Percentiles rank a stretch among this genome's conserved stretches.
phyloP scores from a whole-genome alignment of 2,888 invertebrate species.

The Euclidia mi region DNA sequence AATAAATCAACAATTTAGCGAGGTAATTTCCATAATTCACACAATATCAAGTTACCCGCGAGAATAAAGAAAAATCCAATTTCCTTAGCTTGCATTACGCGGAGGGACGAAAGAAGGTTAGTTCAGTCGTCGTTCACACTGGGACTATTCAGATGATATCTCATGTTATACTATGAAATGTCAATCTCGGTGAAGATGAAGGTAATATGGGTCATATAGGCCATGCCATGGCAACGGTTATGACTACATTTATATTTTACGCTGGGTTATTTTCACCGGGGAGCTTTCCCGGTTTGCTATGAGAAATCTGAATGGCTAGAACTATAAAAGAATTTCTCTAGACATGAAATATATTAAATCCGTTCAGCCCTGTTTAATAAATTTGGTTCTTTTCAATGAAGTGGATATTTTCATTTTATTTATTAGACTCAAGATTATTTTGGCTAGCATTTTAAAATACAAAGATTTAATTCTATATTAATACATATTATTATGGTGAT shows the following conservation, averaged over 20 bases:
- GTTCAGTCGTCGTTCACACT: conserved; percentile 67
- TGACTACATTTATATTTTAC: conserved; percentile 40
- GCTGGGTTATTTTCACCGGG: conserved; percentile 12
- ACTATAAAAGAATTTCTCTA: too few relatives aligned
- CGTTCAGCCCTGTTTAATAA: too few relatives aligned
- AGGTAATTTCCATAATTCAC: conserved; percentile 88
- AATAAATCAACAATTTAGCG: conserved; percentile 88
- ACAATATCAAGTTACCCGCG: conserved; percentile 86
- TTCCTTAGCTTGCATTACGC: conserved; percentile 84
- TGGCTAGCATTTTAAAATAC: too few relatives aligned
- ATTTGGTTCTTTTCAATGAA: too few relatives aligned
- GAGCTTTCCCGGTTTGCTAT: neutral
- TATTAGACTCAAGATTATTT: too few relatives aligned
- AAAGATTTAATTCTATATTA: too few relatives aligned
- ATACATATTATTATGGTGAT: too few relatives aligned
- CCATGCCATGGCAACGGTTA: conserved; percentile 25
- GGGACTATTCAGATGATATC: conserved; percentile 40
- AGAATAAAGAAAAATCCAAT: conserved; percentile 89
- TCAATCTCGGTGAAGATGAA: conserved; percentile 47
- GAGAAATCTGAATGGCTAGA: too few relatives aligned
- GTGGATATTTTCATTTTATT: too few relatives aligned
- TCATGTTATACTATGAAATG: conserved; percentile 36
- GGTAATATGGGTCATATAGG: conserved; percentile 41
- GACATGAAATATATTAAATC: too few relatives aligned
- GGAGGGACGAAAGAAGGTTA: conserved; percentile 70